Conservation (phyloP, 2,888 invertebrate species). For the Drosophila histrio region DNA sequence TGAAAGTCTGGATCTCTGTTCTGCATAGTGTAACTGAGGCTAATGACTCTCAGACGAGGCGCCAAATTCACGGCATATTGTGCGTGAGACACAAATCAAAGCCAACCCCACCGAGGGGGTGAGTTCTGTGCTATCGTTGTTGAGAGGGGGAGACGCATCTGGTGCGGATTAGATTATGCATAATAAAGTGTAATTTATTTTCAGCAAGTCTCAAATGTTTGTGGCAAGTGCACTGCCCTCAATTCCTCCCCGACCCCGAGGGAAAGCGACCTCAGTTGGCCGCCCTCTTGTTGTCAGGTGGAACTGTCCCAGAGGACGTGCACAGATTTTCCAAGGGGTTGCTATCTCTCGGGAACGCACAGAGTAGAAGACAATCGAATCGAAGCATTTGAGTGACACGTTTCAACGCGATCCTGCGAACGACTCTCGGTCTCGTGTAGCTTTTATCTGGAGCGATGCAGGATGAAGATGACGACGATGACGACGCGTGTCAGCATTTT, state of each 20-base stretch:
- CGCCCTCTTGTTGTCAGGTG: constrained; percentile 43
- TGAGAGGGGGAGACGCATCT: constrained; percentile 71
- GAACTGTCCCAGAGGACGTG: constrained; percentile 45
- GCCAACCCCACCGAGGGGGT: constrained; percentile 5
- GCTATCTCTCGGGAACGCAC: background rate
- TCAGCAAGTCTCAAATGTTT: constrained; percentile 42
- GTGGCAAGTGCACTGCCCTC: constrained; percentile 42
- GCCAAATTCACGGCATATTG: constrained; percentile 64
- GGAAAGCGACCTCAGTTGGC: constrained; percentile 13
- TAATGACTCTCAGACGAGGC: constrained; percentile 48
- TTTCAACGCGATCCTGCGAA: constrained; percentile 59
- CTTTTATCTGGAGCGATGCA: constrained; percentile 62
- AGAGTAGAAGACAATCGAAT: constrained; percentile 49
- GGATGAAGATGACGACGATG: constrained; percentile 36
- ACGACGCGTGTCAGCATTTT: constrained; percentile 82
- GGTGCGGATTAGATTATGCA: constrained; percentile 84
- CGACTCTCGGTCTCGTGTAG: constrained; percentile 45
- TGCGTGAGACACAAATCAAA: constrained; percentile 41
- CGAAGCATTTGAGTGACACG: constrained; percentile 68
- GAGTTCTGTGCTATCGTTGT: background rate
- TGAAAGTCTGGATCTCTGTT: background rate
- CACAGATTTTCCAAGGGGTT: constrained; percentile 35
- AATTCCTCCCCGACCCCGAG: constrained; percentile 5
- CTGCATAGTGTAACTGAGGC: constrained; percentile 33
- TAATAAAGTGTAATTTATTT: constrained; percentile 84